Evolutionary conservation across 2,888 invertebrate species (phyloP), one percentile per base, ranked within the genome.

Genomic region (Caenorhabditis sp.): DNA sequence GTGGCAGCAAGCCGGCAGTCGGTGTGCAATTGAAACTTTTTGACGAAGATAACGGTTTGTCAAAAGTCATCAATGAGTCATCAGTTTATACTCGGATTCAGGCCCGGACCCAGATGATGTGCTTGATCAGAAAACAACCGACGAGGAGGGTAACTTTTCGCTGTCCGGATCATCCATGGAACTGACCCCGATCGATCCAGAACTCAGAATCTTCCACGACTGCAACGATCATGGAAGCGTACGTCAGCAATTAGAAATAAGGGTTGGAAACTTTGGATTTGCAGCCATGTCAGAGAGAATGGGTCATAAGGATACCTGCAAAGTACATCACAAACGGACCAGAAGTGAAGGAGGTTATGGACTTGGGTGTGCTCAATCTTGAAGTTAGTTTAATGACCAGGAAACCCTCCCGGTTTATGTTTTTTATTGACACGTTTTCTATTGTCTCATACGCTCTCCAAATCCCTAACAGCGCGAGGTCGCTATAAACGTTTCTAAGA

Each of bases 131-230:
- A 72, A 46, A 41, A 56, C 48, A 13, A 86, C 87, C 0, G 76
- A 75, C 9, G 58, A 39, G 2, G 79, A 85, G 13, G 89, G 89
- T 0, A 30, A 48, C n/a, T 89, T 89, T 55, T 30, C 55, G 27
- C 62, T 89, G 22, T 65, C 73, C 20, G 88, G 89, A 9, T 83
- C 84, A 9, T 83, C 87, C 2, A 81, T 81, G 73, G 89, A 89
- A 52, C 32, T 86, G 45, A 85, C 87, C n/a, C 81, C 81, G 50
- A 89, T 89, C 58, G 89, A 89, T 46, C 88, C 89, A 8, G 83
- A 85, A 39, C 41, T 89, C 30, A 74, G 86, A 45, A 87, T 89
- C 52, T 88, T 86, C 70, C 87, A 88, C 65, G 79, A 84, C 63
- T 89, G 89, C 71, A 84, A 83, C 71, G 84, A 87, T 58, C 80